A percentile compares a stretch with the other conserved stretches of the same genome.
phyloP scores from a whole-genome alignment of 1,140 invertebrate species.

The Drosophila pallidifrons region DNA sequence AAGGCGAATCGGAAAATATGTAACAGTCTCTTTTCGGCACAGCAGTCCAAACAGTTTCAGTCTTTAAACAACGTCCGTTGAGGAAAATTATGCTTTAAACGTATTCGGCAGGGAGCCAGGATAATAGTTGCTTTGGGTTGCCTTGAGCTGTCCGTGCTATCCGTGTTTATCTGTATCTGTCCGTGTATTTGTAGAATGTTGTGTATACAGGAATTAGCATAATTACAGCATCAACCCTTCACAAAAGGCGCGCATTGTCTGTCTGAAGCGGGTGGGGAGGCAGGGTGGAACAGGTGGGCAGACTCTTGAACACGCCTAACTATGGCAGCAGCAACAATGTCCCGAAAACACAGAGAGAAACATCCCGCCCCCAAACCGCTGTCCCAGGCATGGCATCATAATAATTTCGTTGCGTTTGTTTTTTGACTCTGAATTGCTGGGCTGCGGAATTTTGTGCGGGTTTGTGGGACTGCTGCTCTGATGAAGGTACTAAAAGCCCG shows the following conservation, averaged over 20 bases:
- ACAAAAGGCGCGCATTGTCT: conserved; percentile 17
- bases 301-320: conserved; percentile 16
- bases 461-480: conserved; percentile 13
- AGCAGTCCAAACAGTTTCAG: background rate
- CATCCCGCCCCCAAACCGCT: conserved; percentile 6
- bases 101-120: background rate
- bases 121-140: conserved; percentile 13
- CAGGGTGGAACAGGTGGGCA: conserved; percentile 1
- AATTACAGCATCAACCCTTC: conserved; percentile 71
- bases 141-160: conserved; percentile 1
- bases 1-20: background rate
- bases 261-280: background rate
- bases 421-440: conserved; percentile 28
- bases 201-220: conserved; percentile 73
- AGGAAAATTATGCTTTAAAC: conserved; percentile 27
- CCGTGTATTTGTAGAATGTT: conserved; percentile 44
- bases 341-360: conserved; percentile 18
- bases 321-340: conserved; percentile 42
- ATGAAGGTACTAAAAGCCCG: conserved; percentile 42
- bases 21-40: too few relatives aligned
- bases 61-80: conserved; percentile 25
- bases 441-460: conserved; percentile 2
- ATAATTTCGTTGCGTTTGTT: conserved; percentile 73
- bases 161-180: background rate
- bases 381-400: conserved; percentile 47